Conservation (phyloP, 2,797 vertebrate species). For the Gouania willdenowi region DNA sequence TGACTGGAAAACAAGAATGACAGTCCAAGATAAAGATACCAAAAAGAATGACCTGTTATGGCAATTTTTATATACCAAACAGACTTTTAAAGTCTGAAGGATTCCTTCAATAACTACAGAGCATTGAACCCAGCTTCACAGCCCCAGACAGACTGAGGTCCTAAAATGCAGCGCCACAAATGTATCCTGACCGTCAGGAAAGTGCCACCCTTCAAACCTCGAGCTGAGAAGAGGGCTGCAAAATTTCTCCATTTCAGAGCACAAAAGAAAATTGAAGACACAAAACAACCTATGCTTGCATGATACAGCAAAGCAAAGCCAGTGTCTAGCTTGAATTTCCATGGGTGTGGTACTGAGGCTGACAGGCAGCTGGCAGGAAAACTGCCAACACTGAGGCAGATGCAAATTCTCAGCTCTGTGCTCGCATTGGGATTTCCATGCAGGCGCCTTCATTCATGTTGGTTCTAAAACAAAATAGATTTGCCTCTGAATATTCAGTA, state of each 20-base stretch:
- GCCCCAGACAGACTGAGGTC: conserved; percentile 39
- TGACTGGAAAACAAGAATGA: no score
- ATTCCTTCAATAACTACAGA: conserved; percentile 55
- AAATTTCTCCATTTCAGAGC: not conserved
- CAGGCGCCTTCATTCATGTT: not conserved
- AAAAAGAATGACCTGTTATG: no score
- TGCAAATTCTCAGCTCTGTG: conserved; percentile 20
- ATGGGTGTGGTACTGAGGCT: conserved; percentile 8
- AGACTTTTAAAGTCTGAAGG: conserved; percentile 45
- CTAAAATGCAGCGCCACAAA: conserved; percentile 45
- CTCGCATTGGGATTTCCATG: conserved; percentile 1
- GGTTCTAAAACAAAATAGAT: no score
- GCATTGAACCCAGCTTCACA: conserved; percentile 24
- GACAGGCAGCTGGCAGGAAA: conserved; percentile 12
- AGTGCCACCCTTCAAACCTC: conserved; percentile 43
- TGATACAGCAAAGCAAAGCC: not conserved
- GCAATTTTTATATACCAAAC: no score
- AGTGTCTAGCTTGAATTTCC: conserved; percentile 7
- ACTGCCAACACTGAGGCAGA: conserved; percentile 29
- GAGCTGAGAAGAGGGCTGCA: conserved; percentile 18
- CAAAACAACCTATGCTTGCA: not conserved
- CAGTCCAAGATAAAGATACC: no score
- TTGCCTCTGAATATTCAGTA: no score
- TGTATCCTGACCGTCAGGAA: conserved; percentile 45
- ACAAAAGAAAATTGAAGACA: not conserved